Evolutionary conservation across 92 coral and sea anemone species (phyloP).

Genomic region (Pocillopora meandrina): DNA sequence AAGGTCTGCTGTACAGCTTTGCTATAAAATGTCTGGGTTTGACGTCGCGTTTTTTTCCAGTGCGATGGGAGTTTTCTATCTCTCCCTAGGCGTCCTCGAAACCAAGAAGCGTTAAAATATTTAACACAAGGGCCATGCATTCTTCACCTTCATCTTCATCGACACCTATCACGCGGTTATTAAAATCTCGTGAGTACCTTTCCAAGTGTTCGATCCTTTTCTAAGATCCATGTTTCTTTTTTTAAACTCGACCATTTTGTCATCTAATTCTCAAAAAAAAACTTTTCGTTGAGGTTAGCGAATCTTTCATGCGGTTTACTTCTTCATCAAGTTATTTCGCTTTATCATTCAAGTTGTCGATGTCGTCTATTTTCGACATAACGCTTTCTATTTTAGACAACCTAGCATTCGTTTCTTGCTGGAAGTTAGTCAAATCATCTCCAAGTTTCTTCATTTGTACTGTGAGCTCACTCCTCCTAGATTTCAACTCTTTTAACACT

Average conservation of each 20-base stretch:
- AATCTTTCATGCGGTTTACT: not conserved
- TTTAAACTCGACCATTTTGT: not conserved
- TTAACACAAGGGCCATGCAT: not conserved
- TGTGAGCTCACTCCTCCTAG: conserved; percentile 2
- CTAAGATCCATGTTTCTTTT: conserved; percentile 12
- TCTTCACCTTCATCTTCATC: conserved; percentile 25
- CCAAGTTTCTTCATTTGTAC: not conserved
- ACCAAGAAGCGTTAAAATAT: not conserved
- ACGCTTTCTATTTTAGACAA: conserved; percentile 17
- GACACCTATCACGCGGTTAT: conserved; percentile 2
- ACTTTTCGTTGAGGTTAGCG: not conserved
- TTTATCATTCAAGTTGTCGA: conserved; percentile 8
- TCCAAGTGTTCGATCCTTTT: conserved; percentile 20
- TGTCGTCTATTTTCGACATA: conserved; percentile 14
- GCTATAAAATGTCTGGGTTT: conserved; percentile 11
- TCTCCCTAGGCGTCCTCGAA: conserved; percentile 5
- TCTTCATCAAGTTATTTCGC: conserved; percentile 1
- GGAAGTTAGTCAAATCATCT: conserved; percentile 1
- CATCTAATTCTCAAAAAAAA: not conserved
- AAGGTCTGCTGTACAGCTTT: conserved; percentile 13
- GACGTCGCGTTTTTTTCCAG: conserved; percentile 6
- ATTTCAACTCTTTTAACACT: conserved; percentile 14
- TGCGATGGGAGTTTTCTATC: conserved; percentile 8
- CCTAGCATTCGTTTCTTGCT: conserved; percentile 2
- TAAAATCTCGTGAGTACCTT: conserved; percentile 14